These are phyloP conservation scores for Propithecus deckenii DNA, from an alignment of 2,797 vertebrate species.

Conservation along the genomic window DNA sequence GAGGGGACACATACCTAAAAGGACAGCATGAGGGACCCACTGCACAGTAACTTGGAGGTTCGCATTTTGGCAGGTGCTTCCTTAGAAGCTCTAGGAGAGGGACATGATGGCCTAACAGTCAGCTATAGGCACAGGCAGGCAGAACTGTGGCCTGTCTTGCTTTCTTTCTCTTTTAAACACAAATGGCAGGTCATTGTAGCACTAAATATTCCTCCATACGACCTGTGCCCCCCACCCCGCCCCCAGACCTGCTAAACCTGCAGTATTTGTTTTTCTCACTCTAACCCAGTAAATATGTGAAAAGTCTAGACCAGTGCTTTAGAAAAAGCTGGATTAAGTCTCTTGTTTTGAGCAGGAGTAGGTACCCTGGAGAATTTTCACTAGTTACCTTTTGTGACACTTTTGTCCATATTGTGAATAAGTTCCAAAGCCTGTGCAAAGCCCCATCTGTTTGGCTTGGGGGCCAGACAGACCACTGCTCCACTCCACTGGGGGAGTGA, in stretches of 20 bases:
- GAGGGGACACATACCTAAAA: slow-evolving; percentile 19
- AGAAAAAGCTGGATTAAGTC: not conserved
- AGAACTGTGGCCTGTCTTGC: not conserved
- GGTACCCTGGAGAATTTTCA: not conserved
- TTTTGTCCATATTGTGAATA: fast-evolving
- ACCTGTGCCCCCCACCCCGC: too few species aligned
- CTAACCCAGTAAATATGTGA: fast-evolving
- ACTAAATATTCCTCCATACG: too few species aligned
- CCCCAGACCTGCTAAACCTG: not conserved
- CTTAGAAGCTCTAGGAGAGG: not conserved
- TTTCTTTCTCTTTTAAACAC: not conserved
- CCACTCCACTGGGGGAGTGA: too few species aligned
- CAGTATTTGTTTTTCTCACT: not conserved
- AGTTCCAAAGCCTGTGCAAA: not conserved
- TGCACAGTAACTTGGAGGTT: not conserved
- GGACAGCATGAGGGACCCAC: not conserved
- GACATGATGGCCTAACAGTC: not conserved
- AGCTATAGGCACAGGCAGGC: not conserved
- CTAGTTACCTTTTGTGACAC: not conserved
- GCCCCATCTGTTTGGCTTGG: not conserved
- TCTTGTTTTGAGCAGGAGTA: not conserved
- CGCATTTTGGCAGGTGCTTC: slow-evolving; percentile 29
- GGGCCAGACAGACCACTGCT: not conserved
- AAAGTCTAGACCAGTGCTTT: not conserved
- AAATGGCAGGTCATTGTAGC: fast-evolving